Evolutionary conservation across 2,888 invertebrate genomes (phyloP).

Genomic region (Uropetala carovei): DNA sequence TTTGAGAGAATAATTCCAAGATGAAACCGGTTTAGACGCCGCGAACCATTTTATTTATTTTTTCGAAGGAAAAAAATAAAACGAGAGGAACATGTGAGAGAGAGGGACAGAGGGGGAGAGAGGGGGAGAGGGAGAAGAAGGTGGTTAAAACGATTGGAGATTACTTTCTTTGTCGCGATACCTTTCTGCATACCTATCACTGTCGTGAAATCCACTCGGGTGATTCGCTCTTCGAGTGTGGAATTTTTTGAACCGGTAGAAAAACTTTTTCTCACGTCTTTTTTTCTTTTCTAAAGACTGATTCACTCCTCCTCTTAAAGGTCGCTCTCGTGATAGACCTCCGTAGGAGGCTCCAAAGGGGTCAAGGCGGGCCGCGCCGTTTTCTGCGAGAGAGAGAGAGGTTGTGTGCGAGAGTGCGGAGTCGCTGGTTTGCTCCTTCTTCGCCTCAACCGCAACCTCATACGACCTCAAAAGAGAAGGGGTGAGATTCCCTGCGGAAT

Average conservation of each 20-base stretch:
- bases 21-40: slow-evolving; percentile 4
- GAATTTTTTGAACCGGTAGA: not conserved
- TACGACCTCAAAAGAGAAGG: too few relatives aligned
- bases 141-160: not conserved
- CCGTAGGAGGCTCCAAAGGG: not conserved
- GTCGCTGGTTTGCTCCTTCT: too few relatives aligned
- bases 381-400: not conserved
- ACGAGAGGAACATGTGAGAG: not conserved
- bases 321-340: slow-evolving; percentile 52
- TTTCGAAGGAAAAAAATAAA: not conserved
- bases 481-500: too few relatives aligned
- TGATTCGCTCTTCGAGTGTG: not conserved
- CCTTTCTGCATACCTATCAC: not conserved
- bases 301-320: slow-evolving; percentile 46
- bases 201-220: not conserved
- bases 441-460: too few relatives aligned
- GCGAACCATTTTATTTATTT: not conserved
- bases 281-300: slow-evolving; percentile 27
- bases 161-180: not conserved
- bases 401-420: too few relatives aligned
- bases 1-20: not conserved
- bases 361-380: slow-evolving; percentile 36
- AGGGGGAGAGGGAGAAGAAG: not conserved
- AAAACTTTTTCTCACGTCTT: not conserved
- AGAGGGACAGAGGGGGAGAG: not conserved